These are phyloP conservation scores for Beroe forskalii DNA, from an alignment of 37 sponge, comb jelly and placozoan species.

Conservation along the genomic window DNA sequence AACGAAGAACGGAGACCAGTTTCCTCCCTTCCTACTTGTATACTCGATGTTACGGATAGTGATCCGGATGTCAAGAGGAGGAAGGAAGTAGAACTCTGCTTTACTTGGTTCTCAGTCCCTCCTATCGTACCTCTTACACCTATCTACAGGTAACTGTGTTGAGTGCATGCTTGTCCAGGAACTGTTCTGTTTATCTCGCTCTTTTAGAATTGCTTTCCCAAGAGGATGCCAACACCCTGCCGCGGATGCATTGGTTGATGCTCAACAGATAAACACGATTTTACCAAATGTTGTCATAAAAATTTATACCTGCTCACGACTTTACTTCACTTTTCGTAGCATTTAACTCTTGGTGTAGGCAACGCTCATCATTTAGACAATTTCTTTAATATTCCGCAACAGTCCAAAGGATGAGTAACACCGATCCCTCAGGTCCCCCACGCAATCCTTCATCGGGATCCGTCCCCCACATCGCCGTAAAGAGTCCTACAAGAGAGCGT, in stretches of 20 bases:
- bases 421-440: constrained; percentile 26
- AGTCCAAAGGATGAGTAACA: no score
- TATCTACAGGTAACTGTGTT: not conserved
- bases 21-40: constrained; percentile 16
- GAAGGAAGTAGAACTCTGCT: constrained; percentile 21
- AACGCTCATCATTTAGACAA: no score
- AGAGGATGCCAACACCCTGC: no score
- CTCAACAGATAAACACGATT: no score
- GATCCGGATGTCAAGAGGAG: not conserved
- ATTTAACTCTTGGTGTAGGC: no score
- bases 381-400: not conserved
- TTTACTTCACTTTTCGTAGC: no score
- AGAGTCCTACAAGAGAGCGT: constrained; percentile 31
- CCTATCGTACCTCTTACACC: not conserved
- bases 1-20: not conserved
- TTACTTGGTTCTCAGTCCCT: constrained; percentile 17
- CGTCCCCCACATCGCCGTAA: constrained; percentile 20
- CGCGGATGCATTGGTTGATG: no score
- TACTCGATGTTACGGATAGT: not conserved
- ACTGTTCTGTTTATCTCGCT: no score
- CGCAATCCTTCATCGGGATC: not conserved
- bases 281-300: no score
- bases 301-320: no score
- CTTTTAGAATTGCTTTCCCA: no score
- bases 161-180: no score